These are phyloP conservation scores for Charaxes varanes DNA, from an alignment of 1,140 invertebrate genomes.

Conservation along the genomic window DNA sequence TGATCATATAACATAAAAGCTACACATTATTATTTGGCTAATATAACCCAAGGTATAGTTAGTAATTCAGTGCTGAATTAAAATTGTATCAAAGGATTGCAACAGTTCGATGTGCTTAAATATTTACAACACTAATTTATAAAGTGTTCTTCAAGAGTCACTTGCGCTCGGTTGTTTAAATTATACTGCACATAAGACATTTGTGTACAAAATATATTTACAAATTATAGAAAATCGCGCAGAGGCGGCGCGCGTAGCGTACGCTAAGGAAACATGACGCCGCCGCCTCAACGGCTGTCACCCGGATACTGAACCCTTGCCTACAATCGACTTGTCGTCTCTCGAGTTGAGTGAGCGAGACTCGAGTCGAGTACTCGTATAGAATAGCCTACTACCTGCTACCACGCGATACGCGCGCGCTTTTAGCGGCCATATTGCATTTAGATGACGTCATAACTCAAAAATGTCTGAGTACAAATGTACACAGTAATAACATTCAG, in stretches of 20 bases:
- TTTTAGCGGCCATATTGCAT: slow-evolving; percentile 53
- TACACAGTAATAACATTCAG: too few relatives aligned
- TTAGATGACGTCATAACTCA: slow-evolving; percentile 58
- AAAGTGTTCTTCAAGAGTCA: slow-evolving; percentile 18
- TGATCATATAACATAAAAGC: slow-evolving; percentile 14
- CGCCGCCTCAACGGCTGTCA: slow-evolving; percentile 68
- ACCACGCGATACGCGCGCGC: slow-evolving; percentile 32
- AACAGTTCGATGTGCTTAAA: slow-evolving; percentile 26
- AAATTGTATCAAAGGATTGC: slow-evolving; percentile 40
- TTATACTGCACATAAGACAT: slow-evolving; percentile 26
- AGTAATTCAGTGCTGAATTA: slow-evolving; percentile 32
- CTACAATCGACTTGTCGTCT: slow-evolving; percentile 21
- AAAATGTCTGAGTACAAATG: too few relatives aligned
- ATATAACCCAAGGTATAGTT: slow-evolving; percentile 24
- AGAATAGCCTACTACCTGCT: slow-evolving; percentile 27
- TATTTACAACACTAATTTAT: slow-evolving; percentile 12
- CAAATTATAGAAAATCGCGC: slow-evolving; percentile 59
- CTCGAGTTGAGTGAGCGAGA: slow-evolving; percentile 28
- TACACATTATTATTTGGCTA: slow-evolving; percentile 27
- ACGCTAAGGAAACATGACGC: slow-evolving; percentile 45
- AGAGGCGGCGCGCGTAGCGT: slow-evolving; percentile 64
- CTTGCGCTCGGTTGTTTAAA: slow-evolving; percentile 17
- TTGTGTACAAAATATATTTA: slow-evolving; percentile 62
- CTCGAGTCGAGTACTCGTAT: slow-evolving; percentile 37
- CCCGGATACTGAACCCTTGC: slow-evolving; percentile 63